A percentile compares a stretch with the other conserved stretches of the same genome.
These are phyloP conservation scores for Calameuta filiformis DNA, from an alignment of 2,888 invertebrate genomes.

Conservation along the genomic window DNA sequence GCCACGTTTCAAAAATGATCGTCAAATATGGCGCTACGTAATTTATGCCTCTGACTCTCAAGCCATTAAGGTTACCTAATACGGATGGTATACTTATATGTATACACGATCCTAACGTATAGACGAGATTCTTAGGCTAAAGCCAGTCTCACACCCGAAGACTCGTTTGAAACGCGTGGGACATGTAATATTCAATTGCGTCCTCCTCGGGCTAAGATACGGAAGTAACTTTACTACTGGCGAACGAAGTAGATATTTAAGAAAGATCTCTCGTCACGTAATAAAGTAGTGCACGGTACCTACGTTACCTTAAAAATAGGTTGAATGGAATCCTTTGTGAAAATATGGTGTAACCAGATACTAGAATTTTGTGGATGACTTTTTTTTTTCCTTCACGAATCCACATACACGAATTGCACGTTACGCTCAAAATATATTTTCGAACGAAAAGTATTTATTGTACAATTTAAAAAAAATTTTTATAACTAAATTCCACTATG, in stretches of 20 bases:
- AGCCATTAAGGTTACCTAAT: neutral
- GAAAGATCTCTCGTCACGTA: neutral
- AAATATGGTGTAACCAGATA: neutral
- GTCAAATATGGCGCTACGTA: slow-evolving; percentile 4
- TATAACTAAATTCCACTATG: too few species aligned
- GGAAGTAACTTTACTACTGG: neutral
- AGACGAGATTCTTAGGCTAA: neutral
- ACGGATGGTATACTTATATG: neutral
- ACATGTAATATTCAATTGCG: neutral
- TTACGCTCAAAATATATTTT: neutral
- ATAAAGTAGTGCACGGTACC: neutral
- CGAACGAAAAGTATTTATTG: too few species aligned
- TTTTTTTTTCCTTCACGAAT: neutral
- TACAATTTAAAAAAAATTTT: too few species aligned
- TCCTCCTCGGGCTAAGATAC: neutral
- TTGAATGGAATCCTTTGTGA: neutral
- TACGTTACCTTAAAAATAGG: neutral
- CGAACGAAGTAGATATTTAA: neutral
- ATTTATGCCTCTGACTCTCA: neutral
- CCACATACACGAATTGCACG: neutral
- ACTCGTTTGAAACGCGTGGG: neutral
- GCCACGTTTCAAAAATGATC: neutral
- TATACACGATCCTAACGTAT: neutral
- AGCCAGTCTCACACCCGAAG: neutral
- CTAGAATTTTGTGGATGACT: neutral